Conservation (phyloP, 2,797 vertebrate genomes). For the Chaetophractus vellerosus region DNA sequence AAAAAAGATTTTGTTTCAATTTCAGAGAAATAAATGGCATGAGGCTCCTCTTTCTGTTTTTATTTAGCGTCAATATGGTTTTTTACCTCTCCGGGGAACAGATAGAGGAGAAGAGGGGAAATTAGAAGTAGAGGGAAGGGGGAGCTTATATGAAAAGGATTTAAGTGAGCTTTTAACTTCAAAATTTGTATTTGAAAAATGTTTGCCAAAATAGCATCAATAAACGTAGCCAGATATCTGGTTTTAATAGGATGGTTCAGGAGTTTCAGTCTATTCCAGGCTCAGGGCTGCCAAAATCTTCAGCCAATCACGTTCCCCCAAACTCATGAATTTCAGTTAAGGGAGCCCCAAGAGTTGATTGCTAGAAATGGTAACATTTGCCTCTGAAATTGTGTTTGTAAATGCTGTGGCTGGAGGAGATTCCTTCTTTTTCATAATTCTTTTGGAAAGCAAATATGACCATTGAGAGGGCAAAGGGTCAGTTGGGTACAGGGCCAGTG, state of each 20-base stretch:
- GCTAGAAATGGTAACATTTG: neutral
- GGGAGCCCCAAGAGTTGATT: neutral
- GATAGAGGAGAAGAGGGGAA: neutral
- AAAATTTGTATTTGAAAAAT: neutral
- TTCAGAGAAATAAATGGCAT: constrained; percentile 61
- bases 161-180: constrained; percentile 49
- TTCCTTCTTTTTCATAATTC: neutral
- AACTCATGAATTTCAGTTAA: constrained; percentile 13
- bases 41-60: constrained; percentile 54
- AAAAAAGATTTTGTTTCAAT: neutral
- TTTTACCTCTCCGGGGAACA: neutral
- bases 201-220: constrained; percentile 41
- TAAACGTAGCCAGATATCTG: constrained; percentile 3
- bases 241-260: constrained; percentile 37
- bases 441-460: neutral
- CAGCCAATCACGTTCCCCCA: neutral
- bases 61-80: neutral
- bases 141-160: neutral
- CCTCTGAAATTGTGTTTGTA: neutral
- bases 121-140: neutral
- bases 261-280: neutral
- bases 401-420: neutral
- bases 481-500: neutral
- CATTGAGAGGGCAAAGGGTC: neutral
- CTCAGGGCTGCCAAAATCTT: neutral